Conservation (phyloP, 2,797 vertebrate genomes). For the Acipenser ruthenus region DNA sequence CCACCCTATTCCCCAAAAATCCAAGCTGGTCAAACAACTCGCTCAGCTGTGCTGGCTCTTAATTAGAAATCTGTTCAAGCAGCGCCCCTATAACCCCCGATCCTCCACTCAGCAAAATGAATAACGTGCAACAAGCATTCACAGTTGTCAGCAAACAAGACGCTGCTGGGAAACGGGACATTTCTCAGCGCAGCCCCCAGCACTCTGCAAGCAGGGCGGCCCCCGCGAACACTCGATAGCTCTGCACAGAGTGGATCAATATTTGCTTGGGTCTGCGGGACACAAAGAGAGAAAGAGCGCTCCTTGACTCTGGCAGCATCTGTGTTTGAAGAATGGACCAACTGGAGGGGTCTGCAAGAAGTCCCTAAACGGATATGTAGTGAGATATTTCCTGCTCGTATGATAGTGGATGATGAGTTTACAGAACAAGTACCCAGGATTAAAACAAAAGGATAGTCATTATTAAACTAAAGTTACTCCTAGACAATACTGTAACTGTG, state of each 20-base stretch:
- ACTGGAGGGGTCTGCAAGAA: no score
- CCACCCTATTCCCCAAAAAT: conserved; percentile 39
- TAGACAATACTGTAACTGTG: no score
- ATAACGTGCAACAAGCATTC: conserved; percentile 31
- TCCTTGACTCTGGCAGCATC: conserved; percentile 50
- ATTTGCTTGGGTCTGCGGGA: conserved; percentile 48
- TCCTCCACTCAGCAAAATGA: conserved; percentile 32
- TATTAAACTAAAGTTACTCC: background rate
- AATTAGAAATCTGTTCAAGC: conserved; percentile 38
- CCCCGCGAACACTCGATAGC: conserved; percentile 33
- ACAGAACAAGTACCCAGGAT: background rate
- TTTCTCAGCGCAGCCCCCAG: conserved; percentile 28
- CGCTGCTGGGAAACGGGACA: conserved; percentile 38
- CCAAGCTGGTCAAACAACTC: conserved; percentile 43
- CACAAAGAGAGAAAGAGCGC: conserved; percentile 28
- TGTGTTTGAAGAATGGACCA: conserved; percentile 55
- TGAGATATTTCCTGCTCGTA: no score
- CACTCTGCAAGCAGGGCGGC: background rate
- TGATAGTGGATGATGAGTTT: no score
- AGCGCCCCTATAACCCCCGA: conserved; percentile 31
- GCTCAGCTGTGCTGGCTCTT: conserved; percentile 51
- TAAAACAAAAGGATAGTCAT: background rate
- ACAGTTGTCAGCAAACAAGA: conserved; percentile 61
- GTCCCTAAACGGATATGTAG: no score
- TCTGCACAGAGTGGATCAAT: conserved; percentile 52